Percentiles rank a stretch among this genome's conserved stretches.
Evolutionary conservation across 2,888 invertebrate species (phyloP).

Genomic region (Listrodromus nycthemerus): DNA sequence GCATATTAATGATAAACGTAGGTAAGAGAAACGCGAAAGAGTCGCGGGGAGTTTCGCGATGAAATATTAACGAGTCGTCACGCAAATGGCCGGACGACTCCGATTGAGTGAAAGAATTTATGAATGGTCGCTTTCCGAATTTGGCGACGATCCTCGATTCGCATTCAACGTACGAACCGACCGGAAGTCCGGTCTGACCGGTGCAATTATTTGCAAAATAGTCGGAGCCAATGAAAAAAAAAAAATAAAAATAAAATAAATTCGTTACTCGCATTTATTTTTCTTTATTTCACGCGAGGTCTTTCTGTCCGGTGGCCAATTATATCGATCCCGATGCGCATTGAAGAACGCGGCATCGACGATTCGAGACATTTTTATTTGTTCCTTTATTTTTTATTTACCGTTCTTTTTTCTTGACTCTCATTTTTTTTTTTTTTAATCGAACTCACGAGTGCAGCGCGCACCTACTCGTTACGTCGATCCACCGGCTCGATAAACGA

Average conservation of each 20-base stretch:
- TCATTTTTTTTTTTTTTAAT: conserved; percentile 35
- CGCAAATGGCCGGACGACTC: neutral
- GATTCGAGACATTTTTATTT: conserved; percentile 61
- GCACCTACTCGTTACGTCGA: conserved; percentile 72
- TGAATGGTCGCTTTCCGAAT: conserved; percentile 41
- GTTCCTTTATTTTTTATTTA: conserved; percentile 34
- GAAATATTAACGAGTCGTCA: conserved; percentile 9
- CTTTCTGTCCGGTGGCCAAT: conserved; percentile 29
- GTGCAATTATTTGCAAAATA: conserved; percentile 38
- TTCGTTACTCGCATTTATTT: conserved; percentile 3
- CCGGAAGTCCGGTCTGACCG: conserved; percentile 48
- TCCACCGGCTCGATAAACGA: conserved; percentile 68
- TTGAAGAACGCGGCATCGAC: conserved; percentile 60
- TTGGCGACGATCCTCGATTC: conserved; percentile 41
- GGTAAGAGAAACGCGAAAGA: neutral
- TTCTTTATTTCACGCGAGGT: conserved; percentile 8
- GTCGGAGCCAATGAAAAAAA: conserved; percentile 32
- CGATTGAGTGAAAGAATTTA: conserved; percentile 49
- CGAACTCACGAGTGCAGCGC: conserved; percentile 26
- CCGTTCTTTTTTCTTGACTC: conserved; percentile 7
- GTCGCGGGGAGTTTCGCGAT: neutral
- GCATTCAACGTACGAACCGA: conserved; percentile 46
- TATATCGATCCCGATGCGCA: conserved; percentile 17
- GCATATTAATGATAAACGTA: neutral
- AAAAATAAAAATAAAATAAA: conserved; percentile 26